Percentiles rank a stretch among this genome's conserved stretches.
Evolutionary conservation across 2,888 invertebrate genomes (phyloP).

Genomic region (Thymelicus lineola): DNA sequence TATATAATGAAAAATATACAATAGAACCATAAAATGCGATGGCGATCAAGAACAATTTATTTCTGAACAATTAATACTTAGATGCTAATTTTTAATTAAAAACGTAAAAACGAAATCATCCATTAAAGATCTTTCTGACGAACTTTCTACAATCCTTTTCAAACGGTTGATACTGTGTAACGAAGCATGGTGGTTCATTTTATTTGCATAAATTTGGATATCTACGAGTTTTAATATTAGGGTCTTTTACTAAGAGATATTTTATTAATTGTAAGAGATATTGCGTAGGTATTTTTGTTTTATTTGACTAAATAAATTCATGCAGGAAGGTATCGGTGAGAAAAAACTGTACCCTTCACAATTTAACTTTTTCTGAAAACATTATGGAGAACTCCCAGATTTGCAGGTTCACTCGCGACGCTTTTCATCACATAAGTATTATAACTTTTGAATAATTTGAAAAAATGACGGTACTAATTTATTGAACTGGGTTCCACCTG

Average conservation of each 20-base stretch:
- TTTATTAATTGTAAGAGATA: conserved; percentile 40
- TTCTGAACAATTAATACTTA: conserved; percentile 24
- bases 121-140: conserved; percentile 58
- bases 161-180: conserved; percentile 71
- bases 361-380: too few species aligned
- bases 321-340: too few species aligned
- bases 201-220: conserved; percentile 79
- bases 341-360: too few species aligned
- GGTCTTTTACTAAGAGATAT: conserved; percentile 62
- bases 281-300: conserved; percentile 23
- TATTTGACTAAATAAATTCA: neutral
- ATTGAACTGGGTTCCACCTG: too few species aligned
- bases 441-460: too few species aligned
- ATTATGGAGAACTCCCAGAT: too few species aligned
- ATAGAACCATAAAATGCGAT: conserved; percentile 40
- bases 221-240: conserved; percentile 64
- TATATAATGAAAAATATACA: conserved; percentile 23
- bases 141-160: conserved; percentile 71
- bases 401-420: too few species aligned
- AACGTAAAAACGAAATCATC: conserved; percentile 63
- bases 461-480: too few species aligned
- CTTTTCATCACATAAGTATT: too few species aligned
- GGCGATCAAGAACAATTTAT: conserved; percentile 14
- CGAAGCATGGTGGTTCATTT: conserved; percentile 77
- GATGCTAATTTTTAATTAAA: conserved; percentile 56